A percentile compares a stretch with the other conserved stretches of the same genome.
Conservation (phyloP, 2,113 vertebrate species). For the Emydocephalus ijimae region DNA sequence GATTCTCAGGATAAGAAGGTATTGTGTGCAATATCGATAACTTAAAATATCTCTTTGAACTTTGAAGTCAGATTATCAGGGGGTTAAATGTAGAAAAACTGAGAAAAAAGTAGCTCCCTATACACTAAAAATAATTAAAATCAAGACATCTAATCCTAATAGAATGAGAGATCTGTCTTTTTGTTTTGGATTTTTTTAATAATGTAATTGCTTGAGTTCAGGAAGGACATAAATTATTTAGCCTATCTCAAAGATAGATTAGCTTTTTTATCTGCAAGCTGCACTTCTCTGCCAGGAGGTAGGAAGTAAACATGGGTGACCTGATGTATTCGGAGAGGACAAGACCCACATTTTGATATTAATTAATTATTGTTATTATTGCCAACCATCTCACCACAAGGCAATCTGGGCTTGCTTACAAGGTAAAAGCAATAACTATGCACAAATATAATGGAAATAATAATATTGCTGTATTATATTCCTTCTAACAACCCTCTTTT, state of each 20-base stretch:
- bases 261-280: not conserved
- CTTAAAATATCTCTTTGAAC: not conserved
- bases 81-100: not conserved
- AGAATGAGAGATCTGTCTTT: not conserved
- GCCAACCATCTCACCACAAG: not conserved
- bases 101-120: not conserved
- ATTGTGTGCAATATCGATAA: slow-evolving; percentile 13
- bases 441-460: not conserved
- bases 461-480: not conserved
- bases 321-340: not conserved
- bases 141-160: not conserved
- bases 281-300: not conserved
- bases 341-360: not conserved
- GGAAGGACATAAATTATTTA: not conserved
- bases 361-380: no score
- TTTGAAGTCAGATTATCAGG: not conserved
- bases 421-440: not conserved
- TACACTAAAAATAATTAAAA: not conserved
- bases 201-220: not conserved
- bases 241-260: not conserved
- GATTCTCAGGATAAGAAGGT: slow-evolving; percentile 99
- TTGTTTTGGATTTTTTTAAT: not conserved
- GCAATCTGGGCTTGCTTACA: not conserved
- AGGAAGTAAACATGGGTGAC: not conserved
- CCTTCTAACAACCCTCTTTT: not conserved